A percentile compares a stretch with the other conserved stretches of the same genome.
Conservation (phyloP, 2,888 invertebrate species). For the Mythimna loreyi region DNA sequence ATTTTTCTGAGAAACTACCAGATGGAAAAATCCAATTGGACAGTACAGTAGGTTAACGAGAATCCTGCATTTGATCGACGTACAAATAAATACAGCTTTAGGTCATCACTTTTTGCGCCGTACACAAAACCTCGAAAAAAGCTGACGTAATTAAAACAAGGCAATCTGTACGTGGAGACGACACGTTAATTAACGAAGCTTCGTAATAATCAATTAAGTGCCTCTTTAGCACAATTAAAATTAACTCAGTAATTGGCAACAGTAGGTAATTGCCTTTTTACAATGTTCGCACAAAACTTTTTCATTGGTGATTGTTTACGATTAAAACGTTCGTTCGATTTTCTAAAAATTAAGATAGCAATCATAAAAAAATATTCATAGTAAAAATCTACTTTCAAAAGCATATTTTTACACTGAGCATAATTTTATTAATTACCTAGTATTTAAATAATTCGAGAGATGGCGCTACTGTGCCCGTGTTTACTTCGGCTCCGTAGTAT, state of each 20-base stretch:
- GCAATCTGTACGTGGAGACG: conserved; percentile 70
- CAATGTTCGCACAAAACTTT: conserved; percentile 32
- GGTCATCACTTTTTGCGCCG: conserved; percentile 30
- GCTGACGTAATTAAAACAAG: conserved; percentile 66
- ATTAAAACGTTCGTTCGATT: conserved; percentile 24
- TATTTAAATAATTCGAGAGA: no score
- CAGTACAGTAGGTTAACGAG: background rate
- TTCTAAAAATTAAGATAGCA: background rate
- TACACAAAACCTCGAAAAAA: conserved; percentile 47
- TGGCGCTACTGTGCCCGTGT: no score
- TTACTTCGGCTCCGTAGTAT: no score
- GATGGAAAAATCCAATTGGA: background rate
- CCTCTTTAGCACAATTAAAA: conserved; percentile 69
- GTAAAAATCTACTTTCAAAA: background rate
- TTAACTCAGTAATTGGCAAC: conserved; percentile 68
- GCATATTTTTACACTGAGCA: background rate
- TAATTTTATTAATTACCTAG: background rate
- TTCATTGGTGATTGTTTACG: conserved; percentile 22
- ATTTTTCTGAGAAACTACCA: background rate
- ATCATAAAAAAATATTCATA: no score
- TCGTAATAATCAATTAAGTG: conserved; percentile 72
- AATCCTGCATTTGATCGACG: conserved; percentile 41
- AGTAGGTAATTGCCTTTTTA: conserved; percentile 60
- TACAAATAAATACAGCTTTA: conserved; percentile 42
- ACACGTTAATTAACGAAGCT: conserved; percentile 74